A percentile compares a stretch with the other conserved stretches of the same genome.
These are phyloP conservation scores for Tethya wilhelma DNA, from an alignment of 37 sponge, comb jelly and placozoan genomes.

Conservation along the genomic window DNA sequence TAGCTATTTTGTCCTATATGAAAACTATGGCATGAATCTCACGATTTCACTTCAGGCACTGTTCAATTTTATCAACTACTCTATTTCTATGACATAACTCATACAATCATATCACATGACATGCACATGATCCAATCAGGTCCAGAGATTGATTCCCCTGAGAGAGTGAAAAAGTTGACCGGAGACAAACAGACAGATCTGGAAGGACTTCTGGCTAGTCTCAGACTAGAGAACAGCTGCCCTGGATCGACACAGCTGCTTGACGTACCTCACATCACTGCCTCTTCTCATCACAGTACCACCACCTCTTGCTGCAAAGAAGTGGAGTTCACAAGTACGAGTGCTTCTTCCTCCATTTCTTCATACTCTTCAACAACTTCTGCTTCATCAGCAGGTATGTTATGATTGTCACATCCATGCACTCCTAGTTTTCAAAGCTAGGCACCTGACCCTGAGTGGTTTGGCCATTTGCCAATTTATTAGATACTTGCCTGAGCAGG, in stretches of 20 bases:
- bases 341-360: too few species aligned
- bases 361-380: background rate
- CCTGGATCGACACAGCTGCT: background rate
- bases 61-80: too few species aligned
- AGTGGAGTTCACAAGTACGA: too few species aligned
- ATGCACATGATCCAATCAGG: background rate
- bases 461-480: too few species aligned
- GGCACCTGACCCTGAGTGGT: too few species aligned
- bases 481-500: too few species aligned
- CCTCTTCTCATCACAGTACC: background rate
- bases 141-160: slow-evolving; percentile 24
- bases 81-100: background rate
- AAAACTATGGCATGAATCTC: too few species aligned
- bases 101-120: background rate
- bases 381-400: background rate
- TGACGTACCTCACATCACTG: too few species aligned
- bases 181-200: too few species aligned
- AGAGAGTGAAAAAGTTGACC: slow-evolving; percentile 16
- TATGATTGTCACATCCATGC: background rate
- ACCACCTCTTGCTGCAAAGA: background rate
- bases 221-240: background rate
- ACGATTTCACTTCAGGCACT: too few species aligned
- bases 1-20: too few species aligned
- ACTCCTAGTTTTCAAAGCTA: too few species aligned
- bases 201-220: background rate